Conservation (phyloP, 1,140 invertebrate genomes). For the Lepeophtheirus salmonis region DNA sequence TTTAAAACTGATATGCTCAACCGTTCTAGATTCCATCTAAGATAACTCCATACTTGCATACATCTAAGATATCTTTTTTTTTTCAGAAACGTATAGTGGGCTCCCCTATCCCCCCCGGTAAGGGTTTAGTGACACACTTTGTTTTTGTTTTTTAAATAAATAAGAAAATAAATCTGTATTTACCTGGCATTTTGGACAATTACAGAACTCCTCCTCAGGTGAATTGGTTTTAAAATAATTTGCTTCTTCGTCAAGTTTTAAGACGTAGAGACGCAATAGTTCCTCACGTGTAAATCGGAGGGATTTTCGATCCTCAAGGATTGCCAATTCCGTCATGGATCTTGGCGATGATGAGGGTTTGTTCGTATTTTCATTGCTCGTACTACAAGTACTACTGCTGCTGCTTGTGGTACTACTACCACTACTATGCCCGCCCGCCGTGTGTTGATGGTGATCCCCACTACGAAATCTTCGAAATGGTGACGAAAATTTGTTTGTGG, state of each 20-base stretch:
- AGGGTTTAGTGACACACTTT: too few species aligned
- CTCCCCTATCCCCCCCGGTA: too few species aligned
- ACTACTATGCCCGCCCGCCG: neutral
- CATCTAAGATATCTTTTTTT: too few species aligned
- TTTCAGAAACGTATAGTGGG: too few species aligned
- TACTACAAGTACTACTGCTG: neutral
- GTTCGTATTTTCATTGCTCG: too few species aligned
- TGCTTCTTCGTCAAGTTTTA: conserved; percentile 14
- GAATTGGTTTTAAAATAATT: conserved; percentile 11
- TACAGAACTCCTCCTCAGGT: conserved; percentile 10
- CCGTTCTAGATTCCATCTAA: too few species aligned
- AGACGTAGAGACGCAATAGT: conserved; percentile 7
- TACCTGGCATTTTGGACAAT: conserved; percentile 15
- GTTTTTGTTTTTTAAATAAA: too few species aligned
- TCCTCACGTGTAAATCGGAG: conserved; percentile 8
- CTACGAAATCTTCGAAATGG: neutral
- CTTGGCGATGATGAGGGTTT: conserved; percentile 1
- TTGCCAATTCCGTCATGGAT: neutral
- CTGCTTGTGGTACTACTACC: neutral
- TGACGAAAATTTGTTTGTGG: neutral
- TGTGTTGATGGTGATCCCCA: neutral
- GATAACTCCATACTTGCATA: too few species aligned
- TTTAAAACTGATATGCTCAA: too few species aligned
- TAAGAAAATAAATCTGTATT: too few species aligned
- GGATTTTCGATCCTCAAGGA: conserved; percentile 2